Conservation (phyloP, 2,797 vertebrate species). For the Lemur catta region DNA sequence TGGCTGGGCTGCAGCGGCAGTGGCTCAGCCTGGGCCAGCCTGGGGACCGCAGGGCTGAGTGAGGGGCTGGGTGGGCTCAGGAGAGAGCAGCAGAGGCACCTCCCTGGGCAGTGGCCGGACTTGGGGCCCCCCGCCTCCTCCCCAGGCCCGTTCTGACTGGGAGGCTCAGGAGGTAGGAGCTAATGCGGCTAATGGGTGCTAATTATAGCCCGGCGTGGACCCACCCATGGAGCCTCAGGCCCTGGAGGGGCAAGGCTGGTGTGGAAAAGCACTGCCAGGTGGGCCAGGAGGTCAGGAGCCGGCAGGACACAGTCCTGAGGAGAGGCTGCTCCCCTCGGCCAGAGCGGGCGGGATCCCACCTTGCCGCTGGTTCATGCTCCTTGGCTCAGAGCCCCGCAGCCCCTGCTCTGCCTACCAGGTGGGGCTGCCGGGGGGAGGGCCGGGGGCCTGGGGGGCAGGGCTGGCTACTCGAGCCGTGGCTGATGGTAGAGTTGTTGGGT, state of each 20-base stretch:
- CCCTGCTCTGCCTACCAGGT: neutral
- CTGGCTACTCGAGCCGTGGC: neutral
- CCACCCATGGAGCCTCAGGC: neutral
- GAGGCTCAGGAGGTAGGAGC: neutral
- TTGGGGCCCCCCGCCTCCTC: neutral
- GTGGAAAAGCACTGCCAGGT: neutral
- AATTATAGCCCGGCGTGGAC: constrained; percentile 49
- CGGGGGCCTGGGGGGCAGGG: neutral
- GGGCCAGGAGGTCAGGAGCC: neutral
- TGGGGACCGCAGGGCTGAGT: neutral
- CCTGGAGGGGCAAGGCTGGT: neutral
- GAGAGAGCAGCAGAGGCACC: neutral
- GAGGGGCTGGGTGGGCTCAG: neutral
- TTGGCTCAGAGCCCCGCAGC: neutral
- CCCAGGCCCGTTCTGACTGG: neutral
- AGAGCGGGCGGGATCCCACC: rapidly evolving
- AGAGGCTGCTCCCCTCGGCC: neutral
- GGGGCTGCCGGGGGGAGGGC: neutral
- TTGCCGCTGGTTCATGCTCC: neutral
- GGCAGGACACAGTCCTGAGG: neutral
- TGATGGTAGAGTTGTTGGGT: neutral
- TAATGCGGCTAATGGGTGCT: constrained; percentile 49
- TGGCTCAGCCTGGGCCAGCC: neutral
- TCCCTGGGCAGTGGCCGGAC: neutral
- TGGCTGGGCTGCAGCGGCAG: neutral